A percentile compares a stretch with the other conserved stretches of the same genome.
Evolutionary conservation across 2,888 invertebrate species (phyloP).

Genomic region (Acronicta leporina): DNA sequence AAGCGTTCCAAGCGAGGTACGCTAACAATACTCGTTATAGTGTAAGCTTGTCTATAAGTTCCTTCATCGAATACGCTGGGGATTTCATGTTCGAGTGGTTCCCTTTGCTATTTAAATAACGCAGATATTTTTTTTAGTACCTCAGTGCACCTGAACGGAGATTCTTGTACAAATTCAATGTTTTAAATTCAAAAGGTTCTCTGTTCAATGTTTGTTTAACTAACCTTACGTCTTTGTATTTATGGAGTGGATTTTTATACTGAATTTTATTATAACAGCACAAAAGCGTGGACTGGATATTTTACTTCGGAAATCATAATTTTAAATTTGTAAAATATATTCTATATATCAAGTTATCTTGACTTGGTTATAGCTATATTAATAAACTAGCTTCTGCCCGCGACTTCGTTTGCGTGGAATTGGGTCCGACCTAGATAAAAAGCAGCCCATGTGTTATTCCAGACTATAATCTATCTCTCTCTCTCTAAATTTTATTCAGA

Average conservation of each 20-base stretch:
- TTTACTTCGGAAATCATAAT: no score
- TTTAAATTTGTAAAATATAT: no score
- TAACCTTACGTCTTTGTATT: slow-evolving; percentile 51
- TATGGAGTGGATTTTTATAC: slow-evolving; percentile 45
- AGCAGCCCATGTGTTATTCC: no score
- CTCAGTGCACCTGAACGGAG: slow-evolving; percentile 51
- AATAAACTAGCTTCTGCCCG: no score
- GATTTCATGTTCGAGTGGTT: slow-evolving; percentile 68
- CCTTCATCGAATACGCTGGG: slow-evolving; percentile 60
- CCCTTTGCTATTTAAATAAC: slow-evolving; percentile 71
- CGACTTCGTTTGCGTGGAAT: no score
- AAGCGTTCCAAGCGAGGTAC: slow-evolving; percentile 71
- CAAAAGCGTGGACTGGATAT: background rate
- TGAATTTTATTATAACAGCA: slow-evolving; percentile 18
- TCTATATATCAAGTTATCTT: no score
- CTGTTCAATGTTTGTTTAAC: slow-evolving; percentile 53
- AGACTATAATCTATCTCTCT: no score
- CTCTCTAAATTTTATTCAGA: no score
- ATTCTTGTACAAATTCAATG: slow-evolving; percentile 55
- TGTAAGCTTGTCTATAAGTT: slow-evolving; percentile 68
- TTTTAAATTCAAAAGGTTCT: slow-evolving; percentile 58
- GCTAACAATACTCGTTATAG: slow-evolving; percentile 73
- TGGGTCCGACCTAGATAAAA: no score
- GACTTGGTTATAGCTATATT: no score
- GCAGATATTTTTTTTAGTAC: slow-evolving; percentile 63